These are phyloP conservation scores for Poeciliopsis gracilis DNA, from an alignment of 2,797 vertebrate genomes.

Conservation along the genomic window DNA sequence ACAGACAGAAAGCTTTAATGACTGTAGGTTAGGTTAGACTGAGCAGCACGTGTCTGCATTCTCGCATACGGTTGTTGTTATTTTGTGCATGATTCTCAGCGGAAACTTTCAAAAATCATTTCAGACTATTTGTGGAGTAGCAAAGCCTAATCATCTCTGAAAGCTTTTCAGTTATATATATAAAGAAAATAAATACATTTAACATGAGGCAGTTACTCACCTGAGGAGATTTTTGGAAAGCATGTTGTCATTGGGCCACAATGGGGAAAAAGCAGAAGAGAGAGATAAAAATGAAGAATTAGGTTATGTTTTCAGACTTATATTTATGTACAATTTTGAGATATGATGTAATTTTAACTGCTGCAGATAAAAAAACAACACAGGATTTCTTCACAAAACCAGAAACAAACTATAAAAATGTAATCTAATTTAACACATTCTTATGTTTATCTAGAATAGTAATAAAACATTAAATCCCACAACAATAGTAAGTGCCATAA, in stretches of 20 bases:
- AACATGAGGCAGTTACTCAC: constrained; percentile 65
- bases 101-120: constrained; percentile 13
- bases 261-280: constrained; percentile 30
- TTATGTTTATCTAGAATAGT: neutral
- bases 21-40: constrained; percentile 49
- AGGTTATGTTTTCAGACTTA: constrained; percentile 27
- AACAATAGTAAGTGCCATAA: constrained; percentile 7
- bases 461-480: neutral
- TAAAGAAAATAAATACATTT: constrained; percentile 8
- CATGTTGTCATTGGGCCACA: constrained; percentile 22
- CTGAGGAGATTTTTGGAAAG: constrained; percentile 53
- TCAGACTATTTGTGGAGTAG: constrained; percentile 3
- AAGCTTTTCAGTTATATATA: neutral
- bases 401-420: neutral
- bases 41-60: constrained; percentile 32
- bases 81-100: constrained; percentile 16
- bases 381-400: neutral
- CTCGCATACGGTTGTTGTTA: neutral
- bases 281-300: constrained; percentile 49
- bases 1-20: constrained; percentile 38
- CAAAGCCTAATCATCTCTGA: constrained; percentile 15
- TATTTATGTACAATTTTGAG: constrained; percentile 38
- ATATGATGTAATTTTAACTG: neutral
- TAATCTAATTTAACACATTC: neutral
- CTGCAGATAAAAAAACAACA: neutral